Conservation (phyloP, 2,113 vertebrate genomes). For the Sciurus niger region DNA sequence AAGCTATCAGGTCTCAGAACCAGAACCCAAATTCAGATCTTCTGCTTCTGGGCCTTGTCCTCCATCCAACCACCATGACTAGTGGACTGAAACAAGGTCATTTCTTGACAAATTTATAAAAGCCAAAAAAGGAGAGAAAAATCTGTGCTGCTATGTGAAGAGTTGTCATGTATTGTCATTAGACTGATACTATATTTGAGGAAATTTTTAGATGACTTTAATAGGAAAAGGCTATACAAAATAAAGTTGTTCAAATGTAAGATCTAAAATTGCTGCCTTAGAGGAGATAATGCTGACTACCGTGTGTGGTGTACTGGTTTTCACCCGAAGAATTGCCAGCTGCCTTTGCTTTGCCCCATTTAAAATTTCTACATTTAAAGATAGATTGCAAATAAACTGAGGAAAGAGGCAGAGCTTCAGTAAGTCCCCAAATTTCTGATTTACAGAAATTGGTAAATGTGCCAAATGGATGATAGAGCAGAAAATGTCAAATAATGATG, state of each 20-base stretch:
- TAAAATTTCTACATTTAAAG: background rate
- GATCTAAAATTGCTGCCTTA: background rate
- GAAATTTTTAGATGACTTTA: background rate
- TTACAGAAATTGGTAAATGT: background rate
- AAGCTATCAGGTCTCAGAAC: background rate
- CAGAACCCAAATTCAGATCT: slow-evolving; percentile 14
- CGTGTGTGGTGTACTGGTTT: background rate
- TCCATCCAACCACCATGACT: background rate
- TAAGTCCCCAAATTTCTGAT: background rate
- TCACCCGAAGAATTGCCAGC: background rate
- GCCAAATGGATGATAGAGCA: background rate
- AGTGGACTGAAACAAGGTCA: background rate
- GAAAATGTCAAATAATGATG: slow-evolving; percentile 34
- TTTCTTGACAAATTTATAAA: slow-evolving; percentile 36
- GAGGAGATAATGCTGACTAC: background rate
- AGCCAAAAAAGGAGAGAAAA: background rate
- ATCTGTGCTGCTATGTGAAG: background rate
- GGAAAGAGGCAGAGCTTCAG: background rate
- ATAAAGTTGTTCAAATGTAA: background rate
- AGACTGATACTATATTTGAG: background rate
- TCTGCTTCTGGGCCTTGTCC: background rate
- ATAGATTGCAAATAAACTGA: background rate
- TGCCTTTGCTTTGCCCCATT: background rate
- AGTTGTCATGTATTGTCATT: background rate
- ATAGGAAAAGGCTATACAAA: background rate